Evolutionary conservation across 2,888 invertebrate genomes (phyloP), one percentile per base, ranked within the genome.

Genomic region (Autographa gamma): DNA sequence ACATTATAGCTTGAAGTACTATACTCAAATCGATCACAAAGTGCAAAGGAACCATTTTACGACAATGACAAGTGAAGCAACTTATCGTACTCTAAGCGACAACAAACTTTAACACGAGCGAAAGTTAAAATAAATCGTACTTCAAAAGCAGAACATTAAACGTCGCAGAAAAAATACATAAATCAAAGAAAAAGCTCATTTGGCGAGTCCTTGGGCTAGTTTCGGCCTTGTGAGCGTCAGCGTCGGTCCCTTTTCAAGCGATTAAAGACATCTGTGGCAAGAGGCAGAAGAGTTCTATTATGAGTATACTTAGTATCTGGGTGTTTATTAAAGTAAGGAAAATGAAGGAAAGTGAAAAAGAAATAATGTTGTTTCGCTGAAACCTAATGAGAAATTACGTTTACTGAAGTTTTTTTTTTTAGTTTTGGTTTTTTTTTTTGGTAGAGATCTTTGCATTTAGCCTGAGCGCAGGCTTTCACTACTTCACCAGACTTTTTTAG

Each of bases 101-200:
- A 62, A 64, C 74, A 70, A 64, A 61, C 64, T 66, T 43, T 52
- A 60, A 48, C 66, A 13, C 41, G 43, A 54, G 66, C 58, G 18
- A 54, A 69, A 76, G 34, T 70, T 70, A 56, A 69, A 72, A 79
- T 63, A 72, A 73, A 80, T 74, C 64, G 66, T 60, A 60, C 64
- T 52, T 43, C 60, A 41, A 43, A 9, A 38, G 11, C 38, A 38
- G 62, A 65, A 73, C 43, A 63, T 59, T 70, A 31, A 31, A 31
- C 69, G 43, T 52, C 65, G 65, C 59, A 60, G 77, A 63, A 54
- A 74, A 69, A 73, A 80, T 43, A 54, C 66, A 76, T 81, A 80
- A 82, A 78, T 80, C 81, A 80, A 66, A 73, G 63, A 63, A 63
- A 60, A 68, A 71, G 75, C 76, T 74, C 69, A 69, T 77, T 80